Base-by-base conservation (phyloP, 2,888 invertebrate genomes). In the Incurvaria masculella region DNA sequence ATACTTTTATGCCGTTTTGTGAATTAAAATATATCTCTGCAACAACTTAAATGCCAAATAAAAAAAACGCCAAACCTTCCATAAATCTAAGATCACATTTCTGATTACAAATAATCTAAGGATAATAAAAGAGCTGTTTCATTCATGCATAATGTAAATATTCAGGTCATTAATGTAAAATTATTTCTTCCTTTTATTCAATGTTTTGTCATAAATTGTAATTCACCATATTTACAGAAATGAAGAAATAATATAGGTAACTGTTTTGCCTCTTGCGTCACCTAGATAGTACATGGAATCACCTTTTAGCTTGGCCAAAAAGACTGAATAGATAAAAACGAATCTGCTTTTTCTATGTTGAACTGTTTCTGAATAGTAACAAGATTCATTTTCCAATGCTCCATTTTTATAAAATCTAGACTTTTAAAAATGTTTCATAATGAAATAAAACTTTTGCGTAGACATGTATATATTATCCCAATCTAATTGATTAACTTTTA, bases 1-100 rank as follows among this genome's bases (percentile, higher is more conserved):
- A 78, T 72, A 75, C 68, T 70, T 71, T 72, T 72, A 76, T 57
- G 75, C 76, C 75, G 73, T 74, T 75, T 71, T 70, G 68, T 70
- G 63, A 65, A 61, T 33, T 27, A 40, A 69, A 69, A 44, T 4
- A 68, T 74, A 74, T 72, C 69, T 72, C 63, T 63, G 68, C 67
- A 65, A 65, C 21, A 45, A 49, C 60, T 67, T 18, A 68, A 66
- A 33, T 69, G 71, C 72, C 69, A 72, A 66, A 63, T 51, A 55
- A 60, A 62, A 61, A 56, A 50, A 58, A 59, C 14, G 33, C 33
- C 33, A 33, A 33, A 33, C 14, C 33, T 33, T 33, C 33, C 33
- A 33, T 33, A 33, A 33, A 6, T 23, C 10, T 14, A 14, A 8
- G 3, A 33, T 8, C 3, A 33, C 33, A 3, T 33, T 14, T 33